phyloP scores from a whole-genome alignment of 2,888 invertebrate genomes.

The Crematogaster levior region DNA sequence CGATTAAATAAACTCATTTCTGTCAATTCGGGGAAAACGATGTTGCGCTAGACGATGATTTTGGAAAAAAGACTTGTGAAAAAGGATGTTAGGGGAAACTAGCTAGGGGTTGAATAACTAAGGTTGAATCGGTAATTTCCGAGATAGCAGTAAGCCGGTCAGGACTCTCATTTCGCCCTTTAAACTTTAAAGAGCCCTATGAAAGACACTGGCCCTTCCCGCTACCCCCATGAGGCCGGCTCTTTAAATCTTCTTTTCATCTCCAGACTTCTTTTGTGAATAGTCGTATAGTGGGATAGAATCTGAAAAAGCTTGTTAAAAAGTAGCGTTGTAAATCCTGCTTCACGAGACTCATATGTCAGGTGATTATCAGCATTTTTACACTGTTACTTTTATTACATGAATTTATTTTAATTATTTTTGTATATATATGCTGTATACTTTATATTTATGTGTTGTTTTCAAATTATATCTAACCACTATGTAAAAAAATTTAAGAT shows the following conservation, averaged over 20 bases:
- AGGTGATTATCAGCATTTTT: neutral
- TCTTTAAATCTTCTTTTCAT: conserved; percentile 23
- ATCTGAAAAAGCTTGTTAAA: neutral
- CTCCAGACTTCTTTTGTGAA: conserved; percentile 53
- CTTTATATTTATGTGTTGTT: too few species aligned
- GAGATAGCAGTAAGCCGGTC: conserved; percentile 49
- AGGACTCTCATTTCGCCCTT: conserved; percentile 62
- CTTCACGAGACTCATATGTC: neutral
- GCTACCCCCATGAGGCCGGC: neutral
- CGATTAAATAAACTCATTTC: neutral
- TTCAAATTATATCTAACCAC: neutral
- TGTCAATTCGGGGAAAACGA: neutral
- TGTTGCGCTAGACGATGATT: neutral
- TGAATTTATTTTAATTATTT: conserved; percentile 1
- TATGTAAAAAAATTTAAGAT: too few species aligned
- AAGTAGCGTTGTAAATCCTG: neutral
- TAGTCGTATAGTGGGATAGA: neutral
- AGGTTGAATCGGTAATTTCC: conserved; percentile 11
- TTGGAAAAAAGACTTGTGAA: conserved; percentile 39
- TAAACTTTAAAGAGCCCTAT: conserved; percentile 68
- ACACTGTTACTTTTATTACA: neutral
- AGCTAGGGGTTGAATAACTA: conserved; percentile 45
- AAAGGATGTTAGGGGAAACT: neutral
- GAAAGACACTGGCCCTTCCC: conserved; percentile 48
- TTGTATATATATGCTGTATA: too few species aligned